Evolutionary conservation across 2,888 invertebrate genomes (phyloP).

Genomic region (Diaphora mendica): DNA sequence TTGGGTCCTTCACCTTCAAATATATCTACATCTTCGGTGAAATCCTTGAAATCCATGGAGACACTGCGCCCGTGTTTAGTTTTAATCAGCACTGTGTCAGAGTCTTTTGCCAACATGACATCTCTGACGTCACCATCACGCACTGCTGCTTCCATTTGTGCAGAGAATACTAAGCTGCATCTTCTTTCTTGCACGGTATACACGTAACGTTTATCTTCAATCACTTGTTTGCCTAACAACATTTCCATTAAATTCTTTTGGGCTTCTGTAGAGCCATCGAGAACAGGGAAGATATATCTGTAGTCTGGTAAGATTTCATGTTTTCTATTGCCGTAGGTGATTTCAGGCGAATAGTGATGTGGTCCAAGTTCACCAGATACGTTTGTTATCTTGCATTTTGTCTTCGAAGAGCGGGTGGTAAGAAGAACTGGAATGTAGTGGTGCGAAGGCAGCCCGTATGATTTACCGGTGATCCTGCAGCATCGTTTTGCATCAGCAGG

Average conservation of each 20-base stretch:
- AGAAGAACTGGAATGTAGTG: constrained; percentile 93
- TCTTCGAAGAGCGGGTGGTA: constrained; percentile 76
- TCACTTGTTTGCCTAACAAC: constrained; percentile 86
- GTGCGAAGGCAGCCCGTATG: constrained; percentile 90
- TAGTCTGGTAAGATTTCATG: constrained; percentile 90
- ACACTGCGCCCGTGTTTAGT: constrained; percentile 91
- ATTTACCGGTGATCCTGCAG: constrained; percentile 92
- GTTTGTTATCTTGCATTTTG: constrained; percentile 89
- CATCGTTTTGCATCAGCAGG: constrained; percentile 93
- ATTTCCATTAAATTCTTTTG: constrained; percentile 88
- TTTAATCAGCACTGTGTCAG: constrained; percentile 91
- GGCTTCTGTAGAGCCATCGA: constrained; percentile 89
- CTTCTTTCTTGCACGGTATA: constrained; percentile 91
- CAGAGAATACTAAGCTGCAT: constrained; percentile 91
- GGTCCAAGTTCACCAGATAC: constrained; percentile 87
- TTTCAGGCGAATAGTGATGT: constrained; percentile 87
- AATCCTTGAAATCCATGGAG: constrained; percentile 89
- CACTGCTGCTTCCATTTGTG: constrained; percentile 91
- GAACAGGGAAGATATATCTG: constrained; percentile 90
- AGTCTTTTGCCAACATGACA: constrained; percentile 91
- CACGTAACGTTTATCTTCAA: constrained; percentile 88
- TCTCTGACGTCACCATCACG: constrained; percentile 92
- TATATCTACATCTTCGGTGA: constrained; percentile 86
- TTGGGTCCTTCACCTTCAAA: constrained; percentile 91
- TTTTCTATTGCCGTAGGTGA: constrained; percentile 88